These are phyloP conservation scores for Platysteira castanea DNA, from an alignment of 2,113 vertebrate species.

Conservation along the genomic window DNA sequence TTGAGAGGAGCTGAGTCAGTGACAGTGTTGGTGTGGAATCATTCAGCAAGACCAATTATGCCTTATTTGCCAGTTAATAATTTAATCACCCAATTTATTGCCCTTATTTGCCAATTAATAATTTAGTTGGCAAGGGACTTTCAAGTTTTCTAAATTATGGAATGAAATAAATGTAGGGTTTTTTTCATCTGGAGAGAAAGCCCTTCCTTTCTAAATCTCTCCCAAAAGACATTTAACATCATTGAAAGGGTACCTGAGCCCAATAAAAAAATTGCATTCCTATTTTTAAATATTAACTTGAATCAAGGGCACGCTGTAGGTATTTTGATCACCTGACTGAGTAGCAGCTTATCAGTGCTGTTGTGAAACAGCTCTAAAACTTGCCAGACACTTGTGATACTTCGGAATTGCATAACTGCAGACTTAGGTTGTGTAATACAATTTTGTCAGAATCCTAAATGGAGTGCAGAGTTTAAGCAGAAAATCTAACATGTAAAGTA, in stretches of 20 bases:
- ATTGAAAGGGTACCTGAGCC: background rate
- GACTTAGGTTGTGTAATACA: background rate
- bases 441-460: background rate
- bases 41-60: background rate
- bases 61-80: constrained; percentile 34
- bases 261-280: background rate
- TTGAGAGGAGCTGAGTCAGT: background rate
- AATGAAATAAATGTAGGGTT: background rate
- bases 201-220: background rate
- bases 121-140: background rate
- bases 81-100: background rate
- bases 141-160: background rate
- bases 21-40: background rate
- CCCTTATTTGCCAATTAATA: background rate
- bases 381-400: background rate
- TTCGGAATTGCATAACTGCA: background rate
- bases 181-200: background rate
- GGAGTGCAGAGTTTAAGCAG: background rate
- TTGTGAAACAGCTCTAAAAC: background rate
- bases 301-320: constrained; percentile 3
- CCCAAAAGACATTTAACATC: background rate
- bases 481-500: background rate
- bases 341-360: background rate
- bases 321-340: constrained; percentile 22
- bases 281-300: constrained; percentile 48